Evolutionary conservation across 2,888 invertebrate species (phyloP), one percentile per base, ranked within the genome.

Genomic region (Halictus quadricinctus): DNA sequence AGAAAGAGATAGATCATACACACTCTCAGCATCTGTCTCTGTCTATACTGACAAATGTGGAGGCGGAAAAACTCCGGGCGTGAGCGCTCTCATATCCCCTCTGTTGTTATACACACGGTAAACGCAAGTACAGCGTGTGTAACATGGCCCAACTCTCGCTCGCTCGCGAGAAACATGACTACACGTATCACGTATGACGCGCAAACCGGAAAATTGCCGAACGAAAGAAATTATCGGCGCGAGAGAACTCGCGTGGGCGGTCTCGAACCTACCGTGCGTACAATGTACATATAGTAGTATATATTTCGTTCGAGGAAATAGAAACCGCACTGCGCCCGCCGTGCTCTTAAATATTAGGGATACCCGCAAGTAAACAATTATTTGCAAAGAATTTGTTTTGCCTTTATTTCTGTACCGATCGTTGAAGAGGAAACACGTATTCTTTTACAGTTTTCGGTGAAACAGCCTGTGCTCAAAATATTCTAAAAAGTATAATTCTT

Each of bases 171-270:
- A 72, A 64, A 81, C 69, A 48, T 21, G 15, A 81, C 41, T n/a
- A 29, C 54, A 83, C n/a, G 21, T 50, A 50, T 50, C 54, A 21
- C 21, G 50, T 60, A 74, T 76, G 79, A 80, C 58, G 72, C 76
- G 76, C 64, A 69, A 84, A 78, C 79, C 87, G 80, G 79, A 88
- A 88, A 86, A 81, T 70, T 43, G 15, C 15, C 5, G 64, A 10
- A 50, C 72, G 8, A 15, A 18, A 15, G 18, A 88, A 84, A 79
- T 84, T 83, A 76, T 58, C 48, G 21, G 21, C 54, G 21, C 54
- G 54, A 29, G 48, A 78, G 66, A 79, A 80, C 50, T 43, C 36
- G 46, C 70, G 80, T 84, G 64, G 84, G 81, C 80, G 74, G 50
- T 86, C 15, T 76, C 50, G 48, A 73, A 80, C 43, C 77, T 25